Evolutionary conservation across 2,113 vertebrate genomes (phyloP), one percentile per base, ranked within the genome.

Genomic region (Equus quagga): DNA sequence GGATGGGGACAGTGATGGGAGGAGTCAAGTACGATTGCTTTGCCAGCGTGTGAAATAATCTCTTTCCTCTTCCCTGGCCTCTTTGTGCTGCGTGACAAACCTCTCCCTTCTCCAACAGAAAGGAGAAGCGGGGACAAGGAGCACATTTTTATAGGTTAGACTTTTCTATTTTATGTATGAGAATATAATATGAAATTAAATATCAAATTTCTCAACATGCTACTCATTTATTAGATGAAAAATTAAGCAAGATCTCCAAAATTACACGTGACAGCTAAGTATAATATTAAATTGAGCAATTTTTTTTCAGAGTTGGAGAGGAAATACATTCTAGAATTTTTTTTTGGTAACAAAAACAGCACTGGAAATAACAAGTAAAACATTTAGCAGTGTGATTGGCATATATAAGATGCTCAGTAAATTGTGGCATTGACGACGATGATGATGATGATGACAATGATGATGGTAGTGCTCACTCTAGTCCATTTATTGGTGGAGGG

Each of bases 91-190:
- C 23, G 1, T 24, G 75, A 87, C 91, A 87, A 70, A 81, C 1
- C 0, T 8, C 44, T 69, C 56, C 86, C 76, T 94, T 89, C 67
- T 89, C 44, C 17, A 18, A 62, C 6, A 41, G 86, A 90, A 67
- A n/a, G 76, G 72, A 51, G 70, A 56, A 67, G 4, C 70, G 33
- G 89, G 60, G n/a, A 14, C 19, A n/a, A 64, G 21, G 23, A 89
- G 15, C 41, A 70, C 33, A 12, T 58, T 96, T 51, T 92, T 73
- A n/a, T 9, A 62, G 31, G 33, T 69, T 44, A 69, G 10, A 33
- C 28, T 69, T 96, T 95, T 76, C 41, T 87, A 24, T 76, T 95
- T 96, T 28, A 21, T 46, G 15, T 80, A 46, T 31, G 91, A 73
- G n/a, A 62, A 54, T 49, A 4, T 81, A 28, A 76, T 69, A 49